phyloP scores from a whole-genome alignment of 2,113 vertebrate species.

The Cyanoramphus novaezelandiae region DNA sequence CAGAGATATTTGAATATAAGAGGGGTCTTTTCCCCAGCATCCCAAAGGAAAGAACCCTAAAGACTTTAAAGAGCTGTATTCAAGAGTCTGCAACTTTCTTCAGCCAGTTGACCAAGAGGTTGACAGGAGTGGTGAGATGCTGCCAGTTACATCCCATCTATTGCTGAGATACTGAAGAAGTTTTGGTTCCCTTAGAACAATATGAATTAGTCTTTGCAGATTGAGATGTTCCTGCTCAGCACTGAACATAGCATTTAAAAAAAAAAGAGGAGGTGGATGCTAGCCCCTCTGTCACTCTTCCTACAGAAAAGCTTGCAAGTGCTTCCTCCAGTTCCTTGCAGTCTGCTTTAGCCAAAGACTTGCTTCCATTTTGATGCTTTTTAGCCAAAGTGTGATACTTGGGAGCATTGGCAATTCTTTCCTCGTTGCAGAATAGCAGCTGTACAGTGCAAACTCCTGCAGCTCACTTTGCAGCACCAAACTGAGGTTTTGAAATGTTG shows the following conservation, averaged over 20 bases:
- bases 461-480: background rate
- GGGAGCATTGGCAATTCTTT: background rate
- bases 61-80: fast-evolving
- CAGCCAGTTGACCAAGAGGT: background rate
- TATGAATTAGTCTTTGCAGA: background rate
- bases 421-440: background rate
- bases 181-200: background rate
- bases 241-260: background rate
- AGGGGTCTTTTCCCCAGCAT: background rate
- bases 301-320: background rate
- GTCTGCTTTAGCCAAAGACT: background rate
- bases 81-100: background rate
- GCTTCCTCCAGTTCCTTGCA: background rate
- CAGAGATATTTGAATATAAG: background rate
- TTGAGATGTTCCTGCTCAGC: background rate
- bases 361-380: background rate
- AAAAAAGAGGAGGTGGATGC: background rate
- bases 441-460: fast-evolving
- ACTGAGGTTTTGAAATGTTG: background rate
- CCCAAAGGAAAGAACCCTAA: background rate
- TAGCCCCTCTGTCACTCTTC: background rate
- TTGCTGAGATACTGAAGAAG: background rate
- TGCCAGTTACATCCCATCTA: background rate
- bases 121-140: background rate
- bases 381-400: background rate